Base-by-base conservation (phyloP, 2,888 invertebrate genomes). In the Pristionchus exspectatus region DNA sequence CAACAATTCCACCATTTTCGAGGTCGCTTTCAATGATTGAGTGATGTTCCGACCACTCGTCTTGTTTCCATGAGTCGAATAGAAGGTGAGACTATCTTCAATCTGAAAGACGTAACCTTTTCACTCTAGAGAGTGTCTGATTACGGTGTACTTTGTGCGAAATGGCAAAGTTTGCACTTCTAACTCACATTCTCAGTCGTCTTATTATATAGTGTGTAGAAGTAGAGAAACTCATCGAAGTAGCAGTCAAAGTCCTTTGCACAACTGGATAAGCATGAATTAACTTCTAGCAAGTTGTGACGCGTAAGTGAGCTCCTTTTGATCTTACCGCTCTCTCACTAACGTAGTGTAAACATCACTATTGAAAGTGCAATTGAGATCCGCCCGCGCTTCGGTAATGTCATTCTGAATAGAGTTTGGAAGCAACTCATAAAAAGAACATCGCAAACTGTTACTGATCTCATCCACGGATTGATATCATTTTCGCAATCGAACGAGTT, bases 181-280 rank as follows among this genome's bases (percentile, higher is more conserved):
- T 24, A 63, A 50, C 84, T 56, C 33, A 85, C 56, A 85, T 59
- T 85, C n/a, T 85, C 59, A 21, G 12, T 85, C 30, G 59, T 33
- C 33, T 50, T 59, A n/a, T 56, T 50, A 56, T 59, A 85, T 21
- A 85, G 30, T 24, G 24, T 59, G 84, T 21, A 85, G 59, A 85
- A 85, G 59, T 85, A 85, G 30, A 85, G 38, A 59, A 59, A 85
- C 59, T 85, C 84, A n/a, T 85, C 84, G 33, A 85, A 85, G 59
- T 59, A 85, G 27, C 84, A 85, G 30, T 85, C 16, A n/a, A 85
- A 85, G 18, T 50, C 33, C 33, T 27, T 30, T 1, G 9, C 10
- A 33, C 84, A 85, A 9, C 84, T 85, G 56, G 9, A 33, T 21
- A 30, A 14, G 2, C 84, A 33, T 33, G 69, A 69, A 33, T 69